Evolutionary conservation across 2,888 invertebrate genomes (phyloP), one percentile per base, ranked within the genome.

Genomic region (Drosophila planitibia): DNA sequence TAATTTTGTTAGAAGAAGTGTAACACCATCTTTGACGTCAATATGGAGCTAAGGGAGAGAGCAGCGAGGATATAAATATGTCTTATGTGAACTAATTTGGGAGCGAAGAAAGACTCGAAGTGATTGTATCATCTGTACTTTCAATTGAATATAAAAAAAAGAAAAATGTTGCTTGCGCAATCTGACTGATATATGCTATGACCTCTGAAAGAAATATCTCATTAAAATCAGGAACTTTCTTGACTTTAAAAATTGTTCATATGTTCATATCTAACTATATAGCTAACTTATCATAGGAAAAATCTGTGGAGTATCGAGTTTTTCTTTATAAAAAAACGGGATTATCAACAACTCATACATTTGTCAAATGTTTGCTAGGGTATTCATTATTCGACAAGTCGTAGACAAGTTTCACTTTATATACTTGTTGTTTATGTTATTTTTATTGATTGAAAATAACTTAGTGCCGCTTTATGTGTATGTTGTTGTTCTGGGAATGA

Each of bases 361-460:
- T 10, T 28, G 9, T 1, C 9, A 7, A 25, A 2, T 9, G 4
- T 9, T 25, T 14, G 10, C 7, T 2, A 69, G 69, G 33, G 70
- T 51, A 69, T 69, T 69, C 19, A 22, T 1, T 19, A 39, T 39
- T 59, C 59, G 30, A 1, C 59, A 19, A 1, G 12, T 32, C 5
- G 5, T 7, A 16, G 9, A 10, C 4, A 37, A 41, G 22, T 7
- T 47, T 47, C 7, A 51, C 6, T 58, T 39, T 60, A 55, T 60
- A 55, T 63, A 32, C 51, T 71, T 80, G 81, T 89, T 89, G 86
- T 86, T 87, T 89, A 86, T 86, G 84, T 86, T 89, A 81, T 84
- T 86, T 87, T 87, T 87, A 87, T 87, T 87, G 86, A 87, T 87
- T 87, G 86, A 87, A 87, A 87, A 89, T 87, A 87, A 87, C 86